A percentile compares a stretch with the other conserved stretches of the same genome.
Evolutionary conservation across 2,113 vertebrate genomes (phyloP).

Genomic region (Pterocles burchelli): DNA sequence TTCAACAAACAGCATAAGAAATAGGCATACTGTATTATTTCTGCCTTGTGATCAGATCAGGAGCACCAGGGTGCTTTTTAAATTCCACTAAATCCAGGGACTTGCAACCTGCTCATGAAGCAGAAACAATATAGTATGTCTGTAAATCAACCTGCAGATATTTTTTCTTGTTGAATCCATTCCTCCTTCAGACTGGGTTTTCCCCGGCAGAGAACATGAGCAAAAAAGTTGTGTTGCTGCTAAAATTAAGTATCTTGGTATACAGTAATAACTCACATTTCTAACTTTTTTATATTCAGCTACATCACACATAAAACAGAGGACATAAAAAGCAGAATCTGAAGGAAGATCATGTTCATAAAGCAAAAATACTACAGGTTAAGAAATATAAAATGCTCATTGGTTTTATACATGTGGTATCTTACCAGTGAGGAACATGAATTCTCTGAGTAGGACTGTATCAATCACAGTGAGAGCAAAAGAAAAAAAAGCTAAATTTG

Average conservation of each 20-base stretch:
- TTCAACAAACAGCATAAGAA: conserved; percentile 11
- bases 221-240: not conserved
- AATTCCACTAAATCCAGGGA: not conserved
- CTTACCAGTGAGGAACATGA: not conserved
- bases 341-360: not conserved
- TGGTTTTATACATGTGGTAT: not conserved
- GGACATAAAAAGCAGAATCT: not conserved
- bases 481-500: not conserved
- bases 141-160: not conserved
- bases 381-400: not conserved
- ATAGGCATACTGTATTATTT: not conserved
- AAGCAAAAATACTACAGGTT: not conserved
- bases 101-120: not conserved
- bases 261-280: not conserved
- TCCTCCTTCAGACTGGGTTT: not conserved
- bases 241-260: not conserved
- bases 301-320: not conserved
- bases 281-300: not conserved
- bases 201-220: not conserved
- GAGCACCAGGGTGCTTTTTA: not conserved
- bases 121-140: not conserved
- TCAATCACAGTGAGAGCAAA: not conserved
- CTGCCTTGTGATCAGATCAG: not conserved
- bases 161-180: not conserved
- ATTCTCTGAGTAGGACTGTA: not conserved